Evolutionary conservation across 2,888 invertebrate genomes (phyloP), one percentile per base, ranked within the genome.

Genomic region (Odontomyia ornata): DNA sequence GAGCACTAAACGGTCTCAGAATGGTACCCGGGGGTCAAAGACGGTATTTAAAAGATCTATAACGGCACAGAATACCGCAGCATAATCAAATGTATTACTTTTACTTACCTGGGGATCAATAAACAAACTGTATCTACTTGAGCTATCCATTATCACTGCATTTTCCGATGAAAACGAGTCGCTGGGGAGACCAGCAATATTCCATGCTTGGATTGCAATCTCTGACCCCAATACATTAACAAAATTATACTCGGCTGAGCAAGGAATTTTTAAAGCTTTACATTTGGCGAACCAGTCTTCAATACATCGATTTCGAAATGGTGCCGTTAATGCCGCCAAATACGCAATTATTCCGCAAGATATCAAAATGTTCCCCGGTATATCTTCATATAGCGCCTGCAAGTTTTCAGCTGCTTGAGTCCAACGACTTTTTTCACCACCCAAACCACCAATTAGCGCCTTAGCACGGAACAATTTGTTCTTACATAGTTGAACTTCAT

Each of bases 331-430:
- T 0, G 96, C 93, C 0, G 96, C 93, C 75, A 98, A 89, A 86
- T 98, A 98, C 0, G 96, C 94, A 80, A 97, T 95, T 52, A 96
- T 91, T 18, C 95, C 97, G 83, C 93, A 93, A 0, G 96, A 95
- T 43, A 98, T 90, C 18, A 98, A 88, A 81, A 97, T 93, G 86
- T 97, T 97, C 0, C 97, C 98, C 0, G 95, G 93, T 78, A 97
- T 88, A 83, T 93, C 92, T 84, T 96, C 93, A 83, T 92, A 95
- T 71, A 92, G 89, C 0, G 86, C 85, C 85, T 95, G 94, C 57
- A 97, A 88, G 81, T 91, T 90, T 81, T 90, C 90, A 3, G 96
- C 95, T 21, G 93, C 93, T 67, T 88, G 85, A 5, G 91, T 92
- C 97, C 97, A 98, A 77, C 97, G 89, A 2, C 90, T 90, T 86